Percentiles rank a stretch among this genome's conserved stretches.
Evolutionary conservation across 1,140 invertebrate genomes (phyloP).

Genomic region (Microplitis demolitor): DNA sequence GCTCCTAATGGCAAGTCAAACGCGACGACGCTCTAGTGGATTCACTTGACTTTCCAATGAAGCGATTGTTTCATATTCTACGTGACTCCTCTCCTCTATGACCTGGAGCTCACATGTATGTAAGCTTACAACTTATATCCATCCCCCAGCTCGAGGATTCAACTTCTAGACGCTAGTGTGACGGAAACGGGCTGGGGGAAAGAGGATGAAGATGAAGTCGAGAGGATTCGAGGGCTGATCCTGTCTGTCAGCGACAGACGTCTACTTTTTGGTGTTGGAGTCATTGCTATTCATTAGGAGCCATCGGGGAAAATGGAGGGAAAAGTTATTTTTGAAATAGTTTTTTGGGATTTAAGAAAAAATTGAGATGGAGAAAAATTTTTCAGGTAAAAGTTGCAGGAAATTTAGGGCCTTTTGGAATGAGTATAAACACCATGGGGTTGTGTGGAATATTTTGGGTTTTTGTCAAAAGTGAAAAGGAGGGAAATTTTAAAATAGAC

Average conservation of each 20-base stretch:
- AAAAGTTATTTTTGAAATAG: no score
- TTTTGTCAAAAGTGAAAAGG: no score
- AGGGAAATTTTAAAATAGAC: no score
- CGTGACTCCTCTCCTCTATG: constrained; percentile 40
- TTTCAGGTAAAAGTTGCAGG: no score
- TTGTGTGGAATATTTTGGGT: no score
- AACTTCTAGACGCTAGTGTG: neutral
- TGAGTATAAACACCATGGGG: no score
- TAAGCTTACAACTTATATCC: no score
- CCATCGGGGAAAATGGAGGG: no score
- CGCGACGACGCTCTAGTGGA: constrained; percentile 60
- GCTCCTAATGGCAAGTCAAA: constrained; percentile 64
- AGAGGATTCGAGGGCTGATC: neutral
- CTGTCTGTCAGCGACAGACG: neutral
- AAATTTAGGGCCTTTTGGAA: no score
- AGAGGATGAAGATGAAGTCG: neutral
- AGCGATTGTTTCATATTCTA: constrained; percentile 63
- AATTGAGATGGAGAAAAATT: no score
- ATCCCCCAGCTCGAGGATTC: neutral
- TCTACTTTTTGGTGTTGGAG: neutral
- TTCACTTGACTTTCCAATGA: constrained; percentile 63
- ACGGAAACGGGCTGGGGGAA: neutral
- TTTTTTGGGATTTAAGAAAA: no score
- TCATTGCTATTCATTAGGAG: no score
- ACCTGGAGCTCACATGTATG: constrained; percentile 26